Evolutionary conservation across 2,888 invertebrate genomes (phyloP), one percentile per base, ranked within the genome.

Genomic region (Sarcophaga variegata): DNA sequence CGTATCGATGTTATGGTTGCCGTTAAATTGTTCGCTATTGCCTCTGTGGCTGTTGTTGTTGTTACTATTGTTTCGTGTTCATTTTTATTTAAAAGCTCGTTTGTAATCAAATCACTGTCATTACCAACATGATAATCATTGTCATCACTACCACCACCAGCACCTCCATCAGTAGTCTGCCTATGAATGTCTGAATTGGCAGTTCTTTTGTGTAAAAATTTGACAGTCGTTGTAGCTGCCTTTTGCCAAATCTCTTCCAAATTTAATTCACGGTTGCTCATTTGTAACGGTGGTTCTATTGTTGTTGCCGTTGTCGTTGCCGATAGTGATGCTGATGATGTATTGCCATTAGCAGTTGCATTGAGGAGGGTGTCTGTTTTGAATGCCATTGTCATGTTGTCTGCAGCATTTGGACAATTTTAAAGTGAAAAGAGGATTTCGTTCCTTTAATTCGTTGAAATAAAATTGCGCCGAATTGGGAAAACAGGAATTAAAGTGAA

Each of bases 1-100:
- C 90, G 90, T 72, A 90, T 90, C 66, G 90, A 88, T 71, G 89
- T 89, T 20, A 91, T 89, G 60, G 88, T 88, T 69, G 89, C 89
- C 49, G 90, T 70, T 70, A 89, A 85, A 85, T 88, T 89, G 54
- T 83, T 86, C 71, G 63, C 82, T 72, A 62, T 11, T 3, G 77
- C n/a, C 14, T 25, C 54, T 59, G 20, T 47, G 25, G 45, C 60
- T 72, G 81, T 11, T 76, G 70, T 11, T 76, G 70, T 47, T 72
- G 77, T 77, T 37, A 37, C 37, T 88, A 80, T 83, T 81, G 80
- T 72, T 63, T 59, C 25, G 20, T 75, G 60, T 22, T 62, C 37
- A 12, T 14, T 60, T 67, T 81, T 60, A 17, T 63, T 62, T 66
- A 59, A 27, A 62, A 11, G 10, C 62, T 25, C 70, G 27, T 45